Percentiles rank a stretch among this genome's conserved stretches.
Conservation (phyloP, 2,888 invertebrate genomes). For the Athalia circularis region DNA sequence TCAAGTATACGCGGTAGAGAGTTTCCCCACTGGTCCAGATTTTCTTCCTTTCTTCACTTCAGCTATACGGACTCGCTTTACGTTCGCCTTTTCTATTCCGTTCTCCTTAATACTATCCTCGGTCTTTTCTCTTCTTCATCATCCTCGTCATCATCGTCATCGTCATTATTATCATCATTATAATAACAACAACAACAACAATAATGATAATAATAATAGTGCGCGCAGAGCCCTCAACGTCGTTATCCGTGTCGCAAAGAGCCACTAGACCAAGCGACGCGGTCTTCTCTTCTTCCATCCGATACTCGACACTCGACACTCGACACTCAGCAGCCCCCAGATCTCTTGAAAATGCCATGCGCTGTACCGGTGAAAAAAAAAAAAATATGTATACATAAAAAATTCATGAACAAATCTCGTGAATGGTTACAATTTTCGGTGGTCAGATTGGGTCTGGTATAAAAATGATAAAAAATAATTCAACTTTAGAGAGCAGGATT, state of each 20-base stretch:
- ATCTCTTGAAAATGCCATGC: neutral
- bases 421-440: too few species aligned
- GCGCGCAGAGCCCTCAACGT: conserved; percentile 13
- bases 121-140: neutral
- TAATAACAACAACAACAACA: too few species aligned
- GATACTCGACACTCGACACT: conserved; percentile 7
- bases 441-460: too few species aligned
- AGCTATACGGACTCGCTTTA: neutral
- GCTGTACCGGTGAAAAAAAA: too few species aligned
- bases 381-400: too few species aligned
- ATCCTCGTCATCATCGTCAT: neutral
- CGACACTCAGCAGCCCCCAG: conserved; percentile 28
- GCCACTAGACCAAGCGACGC: conserved; percentile 26
- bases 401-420: too few species aligned
- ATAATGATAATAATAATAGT: neutral
- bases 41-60: neutral
- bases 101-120: too few species aligned
- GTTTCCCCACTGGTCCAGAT: conserved; percentile 34
- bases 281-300: neutral
- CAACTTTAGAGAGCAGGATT: too few species aligned
- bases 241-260: conserved; percentile 38
- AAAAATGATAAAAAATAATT: too few species aligned
- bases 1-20: neutral
- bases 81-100: neutral
- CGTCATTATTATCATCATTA: too few species aligned